Conservation (phyloP, 37 sponge, comb jelly and placozoan genomes). For the Hexactinellida sp. region DNA sequence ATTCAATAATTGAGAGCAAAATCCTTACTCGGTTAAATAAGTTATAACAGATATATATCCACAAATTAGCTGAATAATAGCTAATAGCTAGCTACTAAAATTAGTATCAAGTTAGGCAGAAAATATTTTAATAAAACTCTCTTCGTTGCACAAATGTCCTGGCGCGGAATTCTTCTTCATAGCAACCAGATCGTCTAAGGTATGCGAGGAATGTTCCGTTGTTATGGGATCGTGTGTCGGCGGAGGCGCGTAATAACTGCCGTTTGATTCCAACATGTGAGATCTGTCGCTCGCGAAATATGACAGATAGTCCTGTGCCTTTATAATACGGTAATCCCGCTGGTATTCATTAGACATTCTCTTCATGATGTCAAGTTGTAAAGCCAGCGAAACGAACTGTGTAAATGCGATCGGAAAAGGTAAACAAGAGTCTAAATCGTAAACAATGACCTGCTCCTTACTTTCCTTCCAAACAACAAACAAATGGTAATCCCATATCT, state of each 20-base stretch:
- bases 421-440: constrained; percentile 1
- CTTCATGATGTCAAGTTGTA: neutral
- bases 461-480: neutral
- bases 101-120: neutral
- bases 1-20: too few species aligned
- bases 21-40: too few species aligned
- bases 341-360: neutral
- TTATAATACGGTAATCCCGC: neutral
- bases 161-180: constrained; percentile 11
- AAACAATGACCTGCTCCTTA: constrained; percentile 6
- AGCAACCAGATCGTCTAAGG: constrained; percentile 3
- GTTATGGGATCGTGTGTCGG: neutral
- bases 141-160: neutral
- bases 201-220: neutral
- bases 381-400: neutral
- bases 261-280: neutral
- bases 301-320: neutral
- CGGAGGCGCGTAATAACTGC: neutral
- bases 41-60: too few species aligned
- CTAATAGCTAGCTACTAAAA: neutral
- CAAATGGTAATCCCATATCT: constrained; percentile 14
- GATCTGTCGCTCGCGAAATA: neutral
- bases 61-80: neutral
- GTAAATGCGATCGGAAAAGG: neutral
- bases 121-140: constrained; percentile 14